A percentile compares a stretch with the other conserved stretches of the same genome.
Evolutionary conservation across 2,888 invertebrate species (phyloP).

Genomic region (Melanotus villosus): DNA sequence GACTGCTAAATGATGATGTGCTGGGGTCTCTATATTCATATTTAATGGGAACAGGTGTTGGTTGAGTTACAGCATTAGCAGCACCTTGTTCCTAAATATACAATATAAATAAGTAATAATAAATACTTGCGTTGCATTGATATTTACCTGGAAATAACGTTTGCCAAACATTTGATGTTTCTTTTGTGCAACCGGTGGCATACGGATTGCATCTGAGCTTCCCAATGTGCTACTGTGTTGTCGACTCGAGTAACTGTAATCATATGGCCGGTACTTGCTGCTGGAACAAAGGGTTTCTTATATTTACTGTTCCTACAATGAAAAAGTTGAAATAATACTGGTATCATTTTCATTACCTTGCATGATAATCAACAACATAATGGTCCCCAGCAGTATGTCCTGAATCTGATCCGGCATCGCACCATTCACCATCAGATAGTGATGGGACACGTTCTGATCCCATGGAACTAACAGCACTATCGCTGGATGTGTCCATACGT

Average conservation of each 20-base stretch:
- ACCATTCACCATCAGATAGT: constrained; percentile 92
- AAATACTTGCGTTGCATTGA: too few species aligned
- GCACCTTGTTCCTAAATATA: constrained; percentile 59
- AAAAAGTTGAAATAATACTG: too few species aligned
- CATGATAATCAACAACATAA: constrained; percentile 83
- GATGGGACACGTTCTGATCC: constrained; percentile 92
- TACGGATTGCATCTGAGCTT: constrained; percentile 70
- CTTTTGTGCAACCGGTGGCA: constrained; percentile 84
- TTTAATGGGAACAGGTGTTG: constrained; percentile 69
- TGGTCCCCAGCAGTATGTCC: constrained; percentile 76
- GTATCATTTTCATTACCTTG: constrained; percentile 65
- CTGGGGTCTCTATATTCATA: constrained; percentile 72
- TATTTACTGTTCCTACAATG: too few species aligned
- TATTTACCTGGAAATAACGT: constrained; percentile 83
- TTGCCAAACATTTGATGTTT: constrained; percentile 95
- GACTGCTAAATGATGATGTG: constrained; percentile 61
- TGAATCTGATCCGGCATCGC: constrained; percentile 89
- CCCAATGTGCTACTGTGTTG: constrained; percentile 67
- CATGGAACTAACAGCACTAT: constrained; percentile 94
- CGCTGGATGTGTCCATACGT: constrained; percentile 88
- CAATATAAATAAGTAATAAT: too few species aligned
- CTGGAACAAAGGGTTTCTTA: constrained; percentile 53
- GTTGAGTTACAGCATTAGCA: constrained; percentile 54
- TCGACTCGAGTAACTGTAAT: constrained; percentile 76
- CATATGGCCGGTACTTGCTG: constrained; percentile 82